A percentile compares a stretch with the other conserved stretches of the same genome.
Conservation (phyloP, 2,113 vertebrate genomes). For the Hystrix cristata region DNA sequence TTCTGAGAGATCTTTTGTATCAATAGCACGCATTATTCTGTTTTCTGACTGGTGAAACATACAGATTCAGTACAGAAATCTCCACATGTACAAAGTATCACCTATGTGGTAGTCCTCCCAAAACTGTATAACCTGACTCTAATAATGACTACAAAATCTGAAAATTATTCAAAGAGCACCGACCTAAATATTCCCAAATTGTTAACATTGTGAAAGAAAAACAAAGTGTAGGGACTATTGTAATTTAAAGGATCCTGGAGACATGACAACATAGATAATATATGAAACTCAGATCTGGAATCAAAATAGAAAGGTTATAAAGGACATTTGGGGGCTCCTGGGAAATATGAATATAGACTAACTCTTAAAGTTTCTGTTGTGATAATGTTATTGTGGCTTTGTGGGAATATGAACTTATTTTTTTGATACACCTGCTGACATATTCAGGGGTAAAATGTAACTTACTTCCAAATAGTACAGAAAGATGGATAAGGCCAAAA, state of each 20-base stretch:
- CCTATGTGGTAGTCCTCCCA: background rate
- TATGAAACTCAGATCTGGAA: background rate
- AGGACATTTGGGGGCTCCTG: background rate
- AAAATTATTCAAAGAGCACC: background rate
- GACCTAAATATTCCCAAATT: background rate
- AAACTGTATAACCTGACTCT: background rate
- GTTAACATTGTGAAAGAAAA: background rate
- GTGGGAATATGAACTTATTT: background rate
- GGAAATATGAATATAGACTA: background rate
- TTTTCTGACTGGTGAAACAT: background rate
- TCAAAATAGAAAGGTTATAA: conserved; percentile 13
- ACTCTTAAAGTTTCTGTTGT: background rate
- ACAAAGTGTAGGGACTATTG: background rate
- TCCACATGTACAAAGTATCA: background rate
- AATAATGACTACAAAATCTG: background rate
- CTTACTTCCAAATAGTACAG: conserved; percentile 7
- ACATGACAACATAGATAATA: background rate
- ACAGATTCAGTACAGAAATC: background rate
- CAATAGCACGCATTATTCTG: background rate
- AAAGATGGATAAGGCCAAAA: background rate
- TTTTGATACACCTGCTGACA: background rate
- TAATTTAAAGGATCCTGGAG: background rate
- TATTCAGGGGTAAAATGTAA: background rate
- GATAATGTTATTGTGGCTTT: background rate
- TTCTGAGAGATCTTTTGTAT: background rate